These are phyloP conservation scores for Strix aluco DNA, from an alignment of 2,113 vertebrate genomes.

Conservation along the genomic window DNA sequence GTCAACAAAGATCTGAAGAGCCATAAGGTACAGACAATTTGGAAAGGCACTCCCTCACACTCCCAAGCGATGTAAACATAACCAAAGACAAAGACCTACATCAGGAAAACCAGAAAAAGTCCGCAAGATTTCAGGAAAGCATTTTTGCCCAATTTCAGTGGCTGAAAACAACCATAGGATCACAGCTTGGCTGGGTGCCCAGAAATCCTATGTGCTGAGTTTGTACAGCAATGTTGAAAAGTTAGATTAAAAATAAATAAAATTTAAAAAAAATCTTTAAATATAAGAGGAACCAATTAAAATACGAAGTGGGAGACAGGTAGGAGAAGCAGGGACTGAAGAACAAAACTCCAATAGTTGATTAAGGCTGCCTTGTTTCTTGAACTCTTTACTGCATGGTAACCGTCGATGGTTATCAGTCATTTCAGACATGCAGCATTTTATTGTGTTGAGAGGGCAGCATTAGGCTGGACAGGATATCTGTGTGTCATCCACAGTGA, in stretches of 20 bases:
- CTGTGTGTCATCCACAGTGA: conserved; percentile 21
- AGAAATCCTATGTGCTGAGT: background rate
- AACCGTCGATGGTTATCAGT: conserved; percentile 19
- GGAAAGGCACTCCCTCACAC: background rate
- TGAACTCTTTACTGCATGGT: background rate
- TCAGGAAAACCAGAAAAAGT: background rate
- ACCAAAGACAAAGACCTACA: background rate
- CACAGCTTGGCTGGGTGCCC: background rate
- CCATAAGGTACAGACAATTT: background rate
- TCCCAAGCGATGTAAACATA: background rate
- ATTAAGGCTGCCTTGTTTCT: background rate
- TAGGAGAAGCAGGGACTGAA: background rate
- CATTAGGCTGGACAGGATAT: conserved; percentile 36
- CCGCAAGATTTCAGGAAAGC: background rate
- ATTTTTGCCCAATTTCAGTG: background rate
- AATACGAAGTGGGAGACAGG: background rate
- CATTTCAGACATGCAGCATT: conserved; percentile 32
- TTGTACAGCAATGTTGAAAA: background rate
- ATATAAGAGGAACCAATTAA: background rate
- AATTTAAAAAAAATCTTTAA: background rate
- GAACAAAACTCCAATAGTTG: background rate
- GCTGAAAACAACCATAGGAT: background rate
- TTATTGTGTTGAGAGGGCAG: conserved; percentile 33
- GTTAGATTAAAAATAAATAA: background rate
- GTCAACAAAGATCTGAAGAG: conserved; percentile 48